A percentile compares a stretch with the other conserved stretches of the same genome.
Conservation (phyloP, 2,113 vertebrate species). For the Spea multiplicata region DNA sequence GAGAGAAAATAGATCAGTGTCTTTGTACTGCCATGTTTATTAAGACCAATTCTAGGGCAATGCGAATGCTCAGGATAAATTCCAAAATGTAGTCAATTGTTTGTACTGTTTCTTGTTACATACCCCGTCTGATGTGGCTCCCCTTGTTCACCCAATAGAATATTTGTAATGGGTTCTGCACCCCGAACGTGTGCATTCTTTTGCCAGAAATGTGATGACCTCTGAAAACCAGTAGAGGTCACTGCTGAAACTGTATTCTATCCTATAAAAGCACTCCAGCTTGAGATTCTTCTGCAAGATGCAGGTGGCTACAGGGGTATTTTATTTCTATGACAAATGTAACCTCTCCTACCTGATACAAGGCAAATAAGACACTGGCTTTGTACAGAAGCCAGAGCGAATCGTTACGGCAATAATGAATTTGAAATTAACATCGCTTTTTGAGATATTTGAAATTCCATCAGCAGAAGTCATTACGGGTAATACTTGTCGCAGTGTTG, state of each 20-base stretch:
- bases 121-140: too few species aligned
- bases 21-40: too few species aligned
- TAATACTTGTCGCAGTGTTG: not conserved
- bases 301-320: not conserved
- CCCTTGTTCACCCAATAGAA: too few species aligned
- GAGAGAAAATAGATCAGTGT: too few species aligned
- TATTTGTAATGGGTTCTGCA: too few species aligned
- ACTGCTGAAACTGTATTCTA: not conserved
- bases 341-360: not conserved
- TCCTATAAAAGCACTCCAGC: too few species aligned
- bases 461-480: conserved; percentile 4
- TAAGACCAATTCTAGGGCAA: too few species aligned
- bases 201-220: not conserved
- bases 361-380: not conserved
- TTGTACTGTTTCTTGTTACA: too few species aligned
- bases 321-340: not conserved
- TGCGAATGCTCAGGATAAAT: too few species aligned
- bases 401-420: not conserved
- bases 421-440: not conserved
- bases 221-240: not conserved
- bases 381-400: not conserved
- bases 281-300: too few species aligned
- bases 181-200: not conserved
- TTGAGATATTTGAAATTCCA: conserved; percentile 4
- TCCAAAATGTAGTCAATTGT: too few species aligned